These are phyloP conservation scores for Andinoacara biseriatus DNA, from an alignment of 2,113 vertebrate species.

Conservation along the genomic window DNA sequence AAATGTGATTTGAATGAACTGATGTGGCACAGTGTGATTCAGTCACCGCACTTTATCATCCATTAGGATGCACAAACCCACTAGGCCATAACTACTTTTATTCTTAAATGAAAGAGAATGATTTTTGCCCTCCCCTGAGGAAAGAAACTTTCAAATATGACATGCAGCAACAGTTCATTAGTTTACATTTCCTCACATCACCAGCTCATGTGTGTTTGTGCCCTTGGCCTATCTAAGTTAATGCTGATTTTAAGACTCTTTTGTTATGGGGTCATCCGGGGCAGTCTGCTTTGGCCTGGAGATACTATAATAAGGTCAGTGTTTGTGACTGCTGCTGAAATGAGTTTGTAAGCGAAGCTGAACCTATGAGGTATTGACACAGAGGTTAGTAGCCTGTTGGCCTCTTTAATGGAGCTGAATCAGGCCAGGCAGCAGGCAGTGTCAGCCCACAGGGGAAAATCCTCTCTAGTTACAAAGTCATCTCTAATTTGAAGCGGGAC, in stretches of 20 bases:
- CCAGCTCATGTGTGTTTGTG: slow-evolving; percentile 42
- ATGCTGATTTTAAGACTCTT: slow-evolving; percentile 67
- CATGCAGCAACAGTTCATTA: slow-evolving; percentile 53
- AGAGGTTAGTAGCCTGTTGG: slow-evolving; percentile 80
- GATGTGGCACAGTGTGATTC: slow-evolving; percentile 60
- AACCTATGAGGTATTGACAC: slow-evolving; percentile 72
- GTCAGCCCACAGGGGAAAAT: slow-evolving; percentile 46
- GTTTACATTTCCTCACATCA: slow-evolving; percentile 34
- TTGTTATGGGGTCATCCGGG: slow-evolving; percentile 52
- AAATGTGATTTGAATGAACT: slow-evolving; percentile 60
- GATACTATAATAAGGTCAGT: slow-evolving; percentile 71
- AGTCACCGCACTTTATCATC: slow-evolving; percentile 60
- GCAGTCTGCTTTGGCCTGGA: slow-evolving; percentile 40
- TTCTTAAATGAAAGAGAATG: slow-evolving; percentile 46
- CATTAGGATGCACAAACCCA: slow-evolving; percentile 51
- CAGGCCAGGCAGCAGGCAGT: slow-evolving; percentile 57
- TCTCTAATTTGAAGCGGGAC: slow-evolving; percentile 16
- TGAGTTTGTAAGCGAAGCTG: slow-evolving; percentile 73
- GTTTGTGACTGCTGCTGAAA: slow-evolving; percentile 73
- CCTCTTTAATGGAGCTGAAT: slow-evolving; percentile 79
- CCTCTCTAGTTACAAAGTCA: slow-evolving; percentile 60
- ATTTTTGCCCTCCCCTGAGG: slow-evolving; percentile 23
- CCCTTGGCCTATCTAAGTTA: slow-evolving; percentile 57
- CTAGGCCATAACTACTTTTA: slow-evolving; percentile 44
- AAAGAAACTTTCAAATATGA: slow-evolving; percentile 32